Conservation (phyloP, 2,888 invertebrate species). For the Chorisops tibialis region DNA sequence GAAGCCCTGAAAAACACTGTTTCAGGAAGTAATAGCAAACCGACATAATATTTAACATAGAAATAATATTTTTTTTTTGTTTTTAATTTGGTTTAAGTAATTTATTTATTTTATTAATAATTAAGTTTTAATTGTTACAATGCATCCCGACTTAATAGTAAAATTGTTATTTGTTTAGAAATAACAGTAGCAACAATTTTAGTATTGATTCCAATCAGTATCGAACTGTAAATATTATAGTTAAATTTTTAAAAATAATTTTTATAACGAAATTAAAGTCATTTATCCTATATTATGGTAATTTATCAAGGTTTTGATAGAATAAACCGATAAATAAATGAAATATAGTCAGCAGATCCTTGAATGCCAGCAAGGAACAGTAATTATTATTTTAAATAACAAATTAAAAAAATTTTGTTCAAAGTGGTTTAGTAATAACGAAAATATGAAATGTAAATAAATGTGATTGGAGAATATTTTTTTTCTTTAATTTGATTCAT, state of each 20-base stretch:
- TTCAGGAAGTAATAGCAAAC: slow-evolving; percentile 8
- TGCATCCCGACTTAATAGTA: slow-evolving; percentile 22
- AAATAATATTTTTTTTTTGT: too few species aligned
- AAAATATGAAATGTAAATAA: slow-evolving; percentile 16
- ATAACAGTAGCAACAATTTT: slow-evolving; percentile 22
- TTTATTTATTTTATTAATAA: slow-evolving; percentile 20
- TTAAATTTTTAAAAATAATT: slow-evolving; percentile 15
- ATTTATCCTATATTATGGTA: slow-evolving; percentile 2
- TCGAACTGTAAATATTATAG: slow-evolving; percentile 3
- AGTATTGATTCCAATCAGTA: slow-evolving; percentile 23
- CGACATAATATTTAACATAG: slow-evolving; percentile 6
- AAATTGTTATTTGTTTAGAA: slow-evolving; percentile 22
- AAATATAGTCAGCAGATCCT: slow-evolving; percentile 6
- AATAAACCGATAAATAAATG: background rate
- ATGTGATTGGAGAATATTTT: slow-evolving; percentile 5
- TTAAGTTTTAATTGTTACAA: background rate
- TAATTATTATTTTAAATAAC: too few species aligned
- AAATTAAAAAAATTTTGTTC: too few species aligned
- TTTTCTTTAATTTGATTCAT: too few species aligned
- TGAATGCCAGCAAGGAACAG: background rate
- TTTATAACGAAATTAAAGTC: slow-evolving; percentile 3
- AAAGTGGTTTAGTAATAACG: background rate
- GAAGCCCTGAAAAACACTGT: slow-evolving; percentile 37
- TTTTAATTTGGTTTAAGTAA: slow-evolving; percentile 20
- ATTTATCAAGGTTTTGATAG: slow-evolving; percentile 6